Evolutionary conservation across 2,888 invertebrate genomes (phyloP), one percentile per base, ranked within the genome.

Genomic region (Clistopyga incitator): DNA sequence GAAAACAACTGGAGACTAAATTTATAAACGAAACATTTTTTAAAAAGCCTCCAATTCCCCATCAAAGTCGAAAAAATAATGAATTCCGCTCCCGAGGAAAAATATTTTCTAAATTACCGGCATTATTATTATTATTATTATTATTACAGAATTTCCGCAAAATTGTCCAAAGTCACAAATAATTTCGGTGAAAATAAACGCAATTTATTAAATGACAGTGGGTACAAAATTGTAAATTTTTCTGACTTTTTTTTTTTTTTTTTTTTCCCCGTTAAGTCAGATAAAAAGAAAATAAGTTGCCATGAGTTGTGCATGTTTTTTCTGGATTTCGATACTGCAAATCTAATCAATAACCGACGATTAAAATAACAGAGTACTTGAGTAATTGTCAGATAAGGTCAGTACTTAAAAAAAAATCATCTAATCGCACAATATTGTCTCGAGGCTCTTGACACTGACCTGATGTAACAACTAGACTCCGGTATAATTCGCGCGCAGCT

Each of bases 371-470:
- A 61, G 34, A 61, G 18, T 61, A 61, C 61, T 61, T 61, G 3
- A 34, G 34, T 29, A 29, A n/a, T n/a, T 6, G 18, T 34, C n/a
- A n/a, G 61, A 61, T 61, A 61, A 61, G 34, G 29, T 34, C 59
- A 23, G 15, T 10, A 20, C 13, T 15, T 29, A 18, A 38, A 61
- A 61, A 61, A 61, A 61, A 61, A 10, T 29, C 29, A 18, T 34
- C 38, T 38, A 34, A 61, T 61, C 38, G 61, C 38, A n/a, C 38
- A 61, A n/a, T 34, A 8, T 61, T 61, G 34, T 34, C 38, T 15
- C 38, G 34, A 61, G 34, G 61, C 34, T 34, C n/a, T n/a, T 61
- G 61, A 61, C 61, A 61, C 38, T 61, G 61, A 61, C 61, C 61
- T 61, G 20, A 20, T 54, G 18, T 61, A 61, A 18, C 8, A 18